Conservation (phyloP, 2,113 vertebrate species). For the Arothron firmamentum region DNA sequence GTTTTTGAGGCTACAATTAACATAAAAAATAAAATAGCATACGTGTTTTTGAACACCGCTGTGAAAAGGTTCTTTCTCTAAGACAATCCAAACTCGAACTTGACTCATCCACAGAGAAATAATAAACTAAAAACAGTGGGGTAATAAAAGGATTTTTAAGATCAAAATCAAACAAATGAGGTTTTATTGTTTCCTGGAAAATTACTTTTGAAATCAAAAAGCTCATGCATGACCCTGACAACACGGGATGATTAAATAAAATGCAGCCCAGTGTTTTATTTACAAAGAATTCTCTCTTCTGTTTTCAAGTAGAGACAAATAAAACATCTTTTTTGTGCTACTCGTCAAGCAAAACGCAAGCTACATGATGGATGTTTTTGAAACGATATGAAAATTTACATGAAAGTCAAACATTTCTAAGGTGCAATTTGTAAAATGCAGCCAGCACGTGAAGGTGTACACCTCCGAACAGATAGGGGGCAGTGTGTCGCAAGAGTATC, state of each 20-base stretch:
- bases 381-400: constrained; percentile 58
- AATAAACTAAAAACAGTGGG: constrained; percentile 21
- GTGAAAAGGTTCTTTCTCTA: constrained; percentile 24
- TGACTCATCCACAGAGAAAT: constrained; percentile 15
- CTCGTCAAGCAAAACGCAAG: constrained; percentile 51
- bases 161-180: constrained; percentile 25
- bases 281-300: constrained; percentile 22
- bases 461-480: background rate
- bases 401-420: constrained; percentile 55
- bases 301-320: constrained; percentile 61
- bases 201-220: constrained; percentile 27
- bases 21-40: constrained; percentile 38
- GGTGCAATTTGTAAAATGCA: constrained; percentile 30
- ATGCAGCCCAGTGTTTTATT: constrained; percentile 56
- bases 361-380: constrained; percentile 53
- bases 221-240: constrained; percentile 46
- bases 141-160: constrained; percentile 24
- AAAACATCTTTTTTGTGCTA: constrained; percentile 57
- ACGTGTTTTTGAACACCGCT: constrained; percentile 7
- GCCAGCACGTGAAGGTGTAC: background rate
- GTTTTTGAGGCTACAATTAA: constrained; percentile 28
- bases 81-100: constrained; percentile 19
- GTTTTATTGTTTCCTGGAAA: constrained; percentile 22
- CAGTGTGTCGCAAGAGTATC: background rate
- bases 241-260: constrained; percentile 45